A percentile compares a stretch with the other conserved stretches of the same genome.
Conservation (phyloP, 2,888 invertebrate species). For the Agriopis aurantiaria region DNA sequence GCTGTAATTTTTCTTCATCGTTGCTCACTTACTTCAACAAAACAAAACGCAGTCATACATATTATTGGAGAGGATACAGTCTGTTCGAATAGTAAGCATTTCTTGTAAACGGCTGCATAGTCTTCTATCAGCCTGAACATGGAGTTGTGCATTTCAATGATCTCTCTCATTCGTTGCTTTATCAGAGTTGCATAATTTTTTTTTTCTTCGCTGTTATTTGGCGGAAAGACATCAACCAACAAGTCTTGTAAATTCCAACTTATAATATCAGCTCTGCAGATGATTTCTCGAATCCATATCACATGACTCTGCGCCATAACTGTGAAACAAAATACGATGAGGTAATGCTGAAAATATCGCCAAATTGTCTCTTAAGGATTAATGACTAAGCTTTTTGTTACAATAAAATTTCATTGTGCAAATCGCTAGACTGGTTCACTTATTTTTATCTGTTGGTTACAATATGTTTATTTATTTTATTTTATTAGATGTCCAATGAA, state of each 20-base stretch:
- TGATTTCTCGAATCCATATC: constrained; percentile 23
- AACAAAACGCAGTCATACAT: constrained; percentile 36
- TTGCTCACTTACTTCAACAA: constrained; percentile 26
- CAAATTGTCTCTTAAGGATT: neutral
- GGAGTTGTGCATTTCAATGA: constrained; percentile 39
- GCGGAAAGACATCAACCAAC: constrained; percentile 30
- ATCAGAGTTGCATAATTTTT: constrained; percentile 16
- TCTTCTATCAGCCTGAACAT: constrained; percentile 34
- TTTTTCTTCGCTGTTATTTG: constrained; percentile 18
- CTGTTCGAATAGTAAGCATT: constrained; percentile 33
- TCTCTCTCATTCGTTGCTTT: constrained; percentile 30
- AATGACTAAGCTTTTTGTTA: too few relatives aligned
- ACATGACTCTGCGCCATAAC: constrained; percentile 24
- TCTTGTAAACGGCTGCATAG: constrained; percentile 35
- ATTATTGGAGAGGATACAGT: constrained; percentile 28
- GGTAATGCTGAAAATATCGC: too few relatives aligned
- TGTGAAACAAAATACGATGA: neutral
- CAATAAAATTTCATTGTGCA: too few relatives aligned
- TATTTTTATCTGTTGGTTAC: too few relatives aligned
- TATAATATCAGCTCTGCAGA: constrained; percentile 33
- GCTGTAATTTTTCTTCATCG: neutral
- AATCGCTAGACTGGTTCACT: too few relatives aligned
- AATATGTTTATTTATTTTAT: too few relatives aligned
- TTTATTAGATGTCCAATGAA: too few relatives aligned
- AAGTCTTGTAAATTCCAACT: constrained; percentile 30